Evolutionary conservation across 2,888 invertebrate genomes (phyloP).

Genomic region (Dimorphilus gyrociliatus): DNA sequence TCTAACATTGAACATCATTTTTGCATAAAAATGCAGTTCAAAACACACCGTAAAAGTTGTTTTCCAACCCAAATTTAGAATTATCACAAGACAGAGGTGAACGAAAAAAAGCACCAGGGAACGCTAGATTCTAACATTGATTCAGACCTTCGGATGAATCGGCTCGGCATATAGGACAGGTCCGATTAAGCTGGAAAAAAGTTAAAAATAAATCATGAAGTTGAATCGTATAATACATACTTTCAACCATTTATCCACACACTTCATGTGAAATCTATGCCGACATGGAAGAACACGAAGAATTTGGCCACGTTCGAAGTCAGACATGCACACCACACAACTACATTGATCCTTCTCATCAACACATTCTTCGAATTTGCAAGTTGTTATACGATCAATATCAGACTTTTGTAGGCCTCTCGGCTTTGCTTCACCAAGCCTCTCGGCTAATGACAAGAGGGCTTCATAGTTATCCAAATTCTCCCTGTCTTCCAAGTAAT

Average conservation of each 20-base stretch:
- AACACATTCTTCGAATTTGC: slow-evolving; percentile 42
- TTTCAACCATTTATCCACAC: slow-evolving; percentile 92
- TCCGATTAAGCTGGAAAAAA: slow-evolving; percentile 73
- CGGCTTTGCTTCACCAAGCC: slow-evolving; percentile 82
- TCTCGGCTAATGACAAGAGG: slow-evolving; percentile 70
- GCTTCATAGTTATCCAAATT: no score
- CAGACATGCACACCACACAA: slow-evolving; percentile 93
- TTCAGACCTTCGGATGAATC: slow-evolving; percentile 80
- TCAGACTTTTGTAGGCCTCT: slow-evolving; percentile 67
- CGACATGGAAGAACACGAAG: slow-evolving; percentile 80
- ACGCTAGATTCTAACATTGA: no score
- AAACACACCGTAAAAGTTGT: no score
- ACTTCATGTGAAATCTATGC: slow-evolving; percentile 90
- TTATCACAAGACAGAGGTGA: no score
- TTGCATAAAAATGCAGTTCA: no score
- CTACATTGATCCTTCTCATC: slow-evolving; percentile 56
- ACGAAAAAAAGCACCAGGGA: no score
- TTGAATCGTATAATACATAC: slow-evolving; percentile 43
- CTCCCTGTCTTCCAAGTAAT: no score
- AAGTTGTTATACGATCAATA: slow-evolving; percentile 76
- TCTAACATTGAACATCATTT: no score
- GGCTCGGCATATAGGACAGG: slow-evolving; percentile 86
- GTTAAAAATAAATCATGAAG: slow-evolving; percentile 10
- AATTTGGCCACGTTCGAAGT: slow-evolving; percentile 76
- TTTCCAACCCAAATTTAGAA: no score